Conservation (phyloP, 2,113 vertebrate species). For the Psittacus erithacus region DNA sequence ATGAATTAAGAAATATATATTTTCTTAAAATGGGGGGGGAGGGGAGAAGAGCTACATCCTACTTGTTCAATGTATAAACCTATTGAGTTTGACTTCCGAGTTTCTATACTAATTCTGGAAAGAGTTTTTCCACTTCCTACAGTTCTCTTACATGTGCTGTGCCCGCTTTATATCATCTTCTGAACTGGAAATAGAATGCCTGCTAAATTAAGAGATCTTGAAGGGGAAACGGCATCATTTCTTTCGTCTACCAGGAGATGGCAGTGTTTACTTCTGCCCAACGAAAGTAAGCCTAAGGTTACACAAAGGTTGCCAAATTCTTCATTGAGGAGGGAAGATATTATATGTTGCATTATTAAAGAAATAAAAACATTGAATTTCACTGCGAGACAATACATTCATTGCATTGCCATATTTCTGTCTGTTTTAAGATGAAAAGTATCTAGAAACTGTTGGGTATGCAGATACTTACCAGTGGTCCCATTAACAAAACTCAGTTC, state of each 20-base stretch:
- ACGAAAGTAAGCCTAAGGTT: slow-evolving; percentile 22
- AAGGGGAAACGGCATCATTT: not conserved
- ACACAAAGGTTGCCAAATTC: slow-evolving; percentile 19
- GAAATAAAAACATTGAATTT: not conserved
- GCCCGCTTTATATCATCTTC: not conserved
- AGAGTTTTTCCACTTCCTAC: not conserved
- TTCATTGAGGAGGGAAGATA: not conserved
- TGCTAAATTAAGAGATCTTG: not conserved
- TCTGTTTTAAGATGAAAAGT: slow-evolving; percentile 52
- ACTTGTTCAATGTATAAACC: not conserved
- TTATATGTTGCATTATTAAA: not conserved
- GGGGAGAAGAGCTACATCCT: not conserved
- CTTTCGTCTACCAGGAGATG: slow-evolving; percentile 62
- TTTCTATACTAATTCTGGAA: not conserved
- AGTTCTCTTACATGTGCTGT: not conserved
- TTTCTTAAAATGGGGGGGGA: not conserved
- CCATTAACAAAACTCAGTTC: not conserved
- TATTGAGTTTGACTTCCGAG: not conserved
- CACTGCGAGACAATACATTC: slow-evolving; percentile 49
- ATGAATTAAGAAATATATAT: not conserved
- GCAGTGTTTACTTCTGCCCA: slow-evolving; percentile 63
- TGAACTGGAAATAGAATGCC: not conserved
- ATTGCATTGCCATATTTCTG: slow-evolving; percentile 13
- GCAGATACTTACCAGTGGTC: not conserved
- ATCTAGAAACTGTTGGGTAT: slow-evolving; percentile 25